Conservation (phyloP, 2,797 vertebrate species). For the Micromesistius poutassou region DNA sequence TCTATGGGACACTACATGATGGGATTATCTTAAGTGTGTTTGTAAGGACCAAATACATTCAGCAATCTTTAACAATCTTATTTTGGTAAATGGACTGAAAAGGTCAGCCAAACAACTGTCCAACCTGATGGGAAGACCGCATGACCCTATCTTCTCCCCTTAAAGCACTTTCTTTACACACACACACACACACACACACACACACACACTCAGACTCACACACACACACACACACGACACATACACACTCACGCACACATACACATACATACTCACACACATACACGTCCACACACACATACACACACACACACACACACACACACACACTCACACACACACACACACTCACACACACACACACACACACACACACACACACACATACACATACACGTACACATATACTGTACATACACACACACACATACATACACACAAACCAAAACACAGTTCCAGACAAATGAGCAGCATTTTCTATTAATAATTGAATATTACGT, state of each 20-base stretch:
- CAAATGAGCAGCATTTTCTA: not conserved
- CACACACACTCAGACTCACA: not conserved
- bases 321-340: not conserved
- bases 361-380: not conserved
- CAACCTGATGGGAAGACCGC: not conserved
- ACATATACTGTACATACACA: no score
- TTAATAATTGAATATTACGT: not conserved
- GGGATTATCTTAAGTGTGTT: constrained; percentile 2
- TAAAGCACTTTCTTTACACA: not conserved
- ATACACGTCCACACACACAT: not conserved
- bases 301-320: not conserved
- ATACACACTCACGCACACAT: not conserved
- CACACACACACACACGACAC: not conserved
- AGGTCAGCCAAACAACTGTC: not conserved
- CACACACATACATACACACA: not conserved
- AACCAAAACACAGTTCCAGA: not conserved
- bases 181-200: not conserved
- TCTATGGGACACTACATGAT: not conserved
- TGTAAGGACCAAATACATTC: not conserved
- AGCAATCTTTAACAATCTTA: not conserved
- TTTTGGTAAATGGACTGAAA: constrained; percentile 1
- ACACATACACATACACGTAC: no score
- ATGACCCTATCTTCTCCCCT: not conserved
- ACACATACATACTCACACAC: not conserved
- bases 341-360: no score